These are phyloP conservation scores for Zeuzera pyrina DNA, from an alignment of 2,888 invertebrate species.

Conservation along the genomic window DNA sequence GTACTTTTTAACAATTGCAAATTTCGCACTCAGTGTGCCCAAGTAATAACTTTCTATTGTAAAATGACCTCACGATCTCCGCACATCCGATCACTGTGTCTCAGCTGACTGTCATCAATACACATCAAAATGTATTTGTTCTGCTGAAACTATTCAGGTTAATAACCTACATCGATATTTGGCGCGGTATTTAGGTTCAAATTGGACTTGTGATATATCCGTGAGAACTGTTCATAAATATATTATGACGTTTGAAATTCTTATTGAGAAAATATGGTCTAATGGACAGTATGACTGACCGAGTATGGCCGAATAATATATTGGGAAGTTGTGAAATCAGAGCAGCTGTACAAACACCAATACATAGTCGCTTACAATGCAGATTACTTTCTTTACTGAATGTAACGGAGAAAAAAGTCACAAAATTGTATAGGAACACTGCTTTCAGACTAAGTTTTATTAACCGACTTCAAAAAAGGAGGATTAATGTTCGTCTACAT, in stretches of 20 bases:
- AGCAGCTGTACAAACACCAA: too few relatives aligned
- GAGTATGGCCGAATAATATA: too few relatives aligned
- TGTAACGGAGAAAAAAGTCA: too few relatives aligned
- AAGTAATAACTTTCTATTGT: slow-evolving; percentile 23
- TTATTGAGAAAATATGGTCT: background rate
- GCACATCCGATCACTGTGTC: slow-evolving; percentile 29
- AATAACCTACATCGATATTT: slow-evolving; percentile 22
- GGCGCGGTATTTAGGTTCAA: slow-evolving; percentile 7
- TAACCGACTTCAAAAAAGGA: too few relatives aligned
- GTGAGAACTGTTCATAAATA: slow-evolving; percentile 24
- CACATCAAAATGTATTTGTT: slow-evolving; percentile 36
- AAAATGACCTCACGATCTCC: slow-evolving; percentile 39
- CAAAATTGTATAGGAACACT: too few relatives aligned
- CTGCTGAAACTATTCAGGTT: slow-evolving; percentile 27
- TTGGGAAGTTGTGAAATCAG: too few relatives aligned
- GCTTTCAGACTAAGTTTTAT: too few relatives aligned
- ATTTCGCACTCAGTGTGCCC: slow-evolving; percentile 23
- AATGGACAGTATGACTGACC: slow-evolving; percentile 1
- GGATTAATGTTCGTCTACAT: too few relatives aligned
- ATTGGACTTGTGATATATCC: slow-evolving; percentile 9
- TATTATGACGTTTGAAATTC: slow-evolving; percentile 1
- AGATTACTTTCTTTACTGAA: too few relatives aligned
- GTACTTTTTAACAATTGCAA: too few relatives aligned
- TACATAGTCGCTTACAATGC: too few relatives aligned
- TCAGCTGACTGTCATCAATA: slow-evolving; percentile 37